These are phyloP conservation scores for Papilio protenor DNA, from an alignment of 2,888 invertebrate genomes.

Conservation along the genomic window DNA sequence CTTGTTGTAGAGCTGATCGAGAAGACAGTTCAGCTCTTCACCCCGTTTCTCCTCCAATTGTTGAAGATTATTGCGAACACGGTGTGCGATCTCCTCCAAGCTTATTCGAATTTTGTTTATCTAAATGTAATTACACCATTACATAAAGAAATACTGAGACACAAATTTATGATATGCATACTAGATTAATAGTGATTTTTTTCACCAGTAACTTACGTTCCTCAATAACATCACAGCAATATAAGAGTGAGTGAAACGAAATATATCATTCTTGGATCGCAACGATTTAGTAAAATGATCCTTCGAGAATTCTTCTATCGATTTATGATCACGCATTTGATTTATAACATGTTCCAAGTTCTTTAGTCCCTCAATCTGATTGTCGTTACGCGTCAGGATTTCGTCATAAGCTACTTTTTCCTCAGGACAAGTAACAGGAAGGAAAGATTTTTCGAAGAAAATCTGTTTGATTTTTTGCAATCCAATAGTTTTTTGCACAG, in stretches of 20 bases:
- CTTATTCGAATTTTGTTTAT: conserved; percentile 59
- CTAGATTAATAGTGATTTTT: not conserved
- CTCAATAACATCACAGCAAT: conserved; percentile 58
- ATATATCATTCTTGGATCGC: conserved; percentile 56
- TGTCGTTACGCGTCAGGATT: conserved; percentile 52
- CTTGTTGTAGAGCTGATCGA: conserved; percentile 65
- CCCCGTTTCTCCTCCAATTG: conserved; percentile 51
- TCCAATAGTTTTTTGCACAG: conserved; percentile 58
- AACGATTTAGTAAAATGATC: conserved; percentile 57
- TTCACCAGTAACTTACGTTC: conserved; percentile 55
- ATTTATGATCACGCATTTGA: conserved; percentile 55
- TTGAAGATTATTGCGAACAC: conserved; percentile 56
- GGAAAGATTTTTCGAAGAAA: conserved; percentile 58
- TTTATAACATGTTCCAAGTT: conserved; percentile 53
- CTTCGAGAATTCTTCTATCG: conserved; percentile 57
- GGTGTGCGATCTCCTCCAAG: conserved; percentile 61
- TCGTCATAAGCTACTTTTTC: conserved; percentile 58
- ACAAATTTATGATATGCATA: not conserved
- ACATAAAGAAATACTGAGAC: not conserved
- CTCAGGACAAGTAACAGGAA: conserved; percentile 52
- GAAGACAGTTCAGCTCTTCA: conserved; percentile 50
- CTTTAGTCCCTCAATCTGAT: conserved; percentile 52
- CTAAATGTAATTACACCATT: conserved; percentile 46
- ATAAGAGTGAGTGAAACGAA: conserved; percentile 59
- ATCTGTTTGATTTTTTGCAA: conserved; percentile 56